Base-by-base conservation (phyloP, 2,888 invertebrate genomes). In the Endomychus coccineus region DNA sequence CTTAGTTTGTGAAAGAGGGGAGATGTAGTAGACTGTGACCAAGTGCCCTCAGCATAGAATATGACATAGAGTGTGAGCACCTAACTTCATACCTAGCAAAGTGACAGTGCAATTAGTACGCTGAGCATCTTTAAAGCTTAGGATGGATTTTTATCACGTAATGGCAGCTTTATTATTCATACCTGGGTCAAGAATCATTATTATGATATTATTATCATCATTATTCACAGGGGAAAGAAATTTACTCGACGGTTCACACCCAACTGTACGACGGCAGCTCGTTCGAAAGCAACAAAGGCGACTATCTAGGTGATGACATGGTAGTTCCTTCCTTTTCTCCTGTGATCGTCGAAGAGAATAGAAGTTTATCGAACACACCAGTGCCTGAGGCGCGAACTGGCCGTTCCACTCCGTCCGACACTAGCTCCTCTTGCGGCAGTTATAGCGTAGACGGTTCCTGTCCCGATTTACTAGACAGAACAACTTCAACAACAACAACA, bases 201-300 rank as follows among this genome's bases (percentile, higher is more conserved):
- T n/a, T 6, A 21, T 21, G 7, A 21, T 21, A 7, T 21, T 7
- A n/a, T n/a, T n/a, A n/a, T n/a, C 9, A n/a, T n/a, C 21, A 19
- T 19, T 19, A 6, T 10, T 37, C 29, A 7, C 16, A 43, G 43
- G 40, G 40, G 17, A 41, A 36, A 11, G 43, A 40, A 11, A 31
- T 40, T 17, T 49, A 40, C 27, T 44, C 47, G 36, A 41, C 36
- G 16, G 29, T 36, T 29, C 28, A 29, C 10, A 23, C 28, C 16
- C 49, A 49, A 21, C 27, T 46, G n/a, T 78, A 78, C 55, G 85
- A 83, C 42, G 86, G 86, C 15, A 86, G 85, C 46, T 87, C 87
- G n/a, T 86, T 88, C 62, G 88, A 88, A 65, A 87, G 87, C 61
- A 85, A 85, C 47, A 81, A 85, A 21, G 75, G 82, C 44, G 81